Evolutionary conservation across 2,888 invertebrate genomes (phyloP).

Genomic region (Habroteleia sp.): DNA sequence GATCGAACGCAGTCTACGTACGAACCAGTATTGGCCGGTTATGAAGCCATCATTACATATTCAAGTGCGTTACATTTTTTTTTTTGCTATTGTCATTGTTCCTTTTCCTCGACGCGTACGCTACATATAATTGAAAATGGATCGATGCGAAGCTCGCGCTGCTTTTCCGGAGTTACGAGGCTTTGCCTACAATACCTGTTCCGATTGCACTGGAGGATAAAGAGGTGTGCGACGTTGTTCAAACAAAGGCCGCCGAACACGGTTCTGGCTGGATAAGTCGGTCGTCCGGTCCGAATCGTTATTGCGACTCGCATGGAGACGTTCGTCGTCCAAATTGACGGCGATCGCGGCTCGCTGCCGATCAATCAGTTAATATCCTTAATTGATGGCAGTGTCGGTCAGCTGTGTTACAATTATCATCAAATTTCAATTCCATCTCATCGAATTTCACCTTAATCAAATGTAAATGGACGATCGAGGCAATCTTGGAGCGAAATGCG

Average conservation of each 20-base stretch:
- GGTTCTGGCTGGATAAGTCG: too few species aligned
- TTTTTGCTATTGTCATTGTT: slow-evolving; percentile 36
- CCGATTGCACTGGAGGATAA: too few species aligned
- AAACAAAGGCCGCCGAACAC: too few species aligned
- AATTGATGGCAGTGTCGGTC: too few species aligned
- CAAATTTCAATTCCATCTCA: slow-evolving; percentile 5
- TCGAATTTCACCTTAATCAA: not conserved
- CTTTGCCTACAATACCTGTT: too few species aligned
- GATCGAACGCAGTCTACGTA: slow-evolving; percentile 31
- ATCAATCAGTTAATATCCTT: too few species aligned
- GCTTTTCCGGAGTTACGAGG: slow-evolving; percentile 11
- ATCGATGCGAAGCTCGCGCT: slow-evolving; percentile 29
- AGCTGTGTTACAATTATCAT: slow-evolving; percentile 3
- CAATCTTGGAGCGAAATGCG: not conserved
- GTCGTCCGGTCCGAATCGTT: too few species aligned
- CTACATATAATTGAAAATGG: slow-evolving; percentile 41
- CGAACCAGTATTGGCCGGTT: slow-evolving; percentile 40
- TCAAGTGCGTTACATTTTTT: slow-evolving; percentile 30
- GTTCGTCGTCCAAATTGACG: too few species aligned
- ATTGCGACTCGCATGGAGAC: too few species aligned
- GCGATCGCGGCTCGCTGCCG: too few species aligned
- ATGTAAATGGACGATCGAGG: too few species aligned
- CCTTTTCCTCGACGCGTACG: slow-evolving; percentile 16
- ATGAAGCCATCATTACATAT: slow-evolving; percentile 49
- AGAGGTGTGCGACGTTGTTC: too few species aligned